Percentiles rank a stretch among this genome's conserved stretches.
Conservation (phyloP, 2,113 vertebrate genomes). For the Oriolus oriolus region DNA sequence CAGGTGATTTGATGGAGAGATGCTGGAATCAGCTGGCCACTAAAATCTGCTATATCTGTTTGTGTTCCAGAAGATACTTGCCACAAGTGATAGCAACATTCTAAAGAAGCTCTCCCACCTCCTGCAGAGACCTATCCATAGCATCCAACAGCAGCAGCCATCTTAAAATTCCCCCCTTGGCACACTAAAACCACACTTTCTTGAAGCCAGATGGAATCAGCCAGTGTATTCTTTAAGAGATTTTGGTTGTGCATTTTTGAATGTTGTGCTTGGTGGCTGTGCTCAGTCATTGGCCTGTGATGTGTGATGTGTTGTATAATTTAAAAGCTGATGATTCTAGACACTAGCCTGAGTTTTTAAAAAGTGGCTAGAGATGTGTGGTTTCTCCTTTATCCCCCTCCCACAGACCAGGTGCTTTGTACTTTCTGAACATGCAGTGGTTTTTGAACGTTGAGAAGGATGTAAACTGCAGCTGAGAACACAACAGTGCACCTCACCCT, state of each 20-base stretch:
- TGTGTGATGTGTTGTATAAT: neutral
- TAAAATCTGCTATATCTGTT: neutral
- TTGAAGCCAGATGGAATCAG: neutral
- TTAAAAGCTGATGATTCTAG: neutral
- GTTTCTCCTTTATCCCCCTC: neutral
- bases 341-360: neutral
- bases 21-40: neutral
- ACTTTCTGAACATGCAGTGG: constrained; percentile 6
- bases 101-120: neutral
- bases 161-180: neutral
- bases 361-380: neutral
- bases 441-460: constrained; percentile 29
- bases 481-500: neutral
- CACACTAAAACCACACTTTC: neutral
- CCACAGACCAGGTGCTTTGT: neutral
- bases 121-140: neutral
- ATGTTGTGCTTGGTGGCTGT: neutral
- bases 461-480: constrained; percentile 2
- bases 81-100: neutral
- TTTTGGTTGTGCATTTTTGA: neutral
- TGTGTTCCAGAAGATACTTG: neutral
- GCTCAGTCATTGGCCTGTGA: neutral
- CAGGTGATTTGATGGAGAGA: neutral
- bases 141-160: neutral
- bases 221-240: neutral